Evolutionary conservation across 2,113 vertebrate genomes (phyloP).

Genomic region (Chionis minor): DNA sequence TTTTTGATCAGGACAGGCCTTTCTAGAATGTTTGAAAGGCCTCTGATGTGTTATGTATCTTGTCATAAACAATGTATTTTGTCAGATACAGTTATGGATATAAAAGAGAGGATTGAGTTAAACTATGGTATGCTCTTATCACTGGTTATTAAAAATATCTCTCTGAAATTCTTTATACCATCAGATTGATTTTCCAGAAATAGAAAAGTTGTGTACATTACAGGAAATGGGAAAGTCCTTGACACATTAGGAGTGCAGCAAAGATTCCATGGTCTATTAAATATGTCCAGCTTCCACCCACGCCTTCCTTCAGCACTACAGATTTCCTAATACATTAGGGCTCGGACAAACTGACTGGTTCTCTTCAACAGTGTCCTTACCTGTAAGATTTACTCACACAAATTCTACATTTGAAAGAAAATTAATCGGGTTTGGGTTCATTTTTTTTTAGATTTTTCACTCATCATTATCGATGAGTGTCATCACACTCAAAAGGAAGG

Average conservation of each 20-base stretch:
- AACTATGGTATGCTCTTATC: neutral
- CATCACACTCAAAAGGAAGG: conserved; percentile 94
- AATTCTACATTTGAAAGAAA: neutral
- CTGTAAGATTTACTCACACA: neutral
- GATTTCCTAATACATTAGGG: neutral
- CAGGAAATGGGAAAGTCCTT: neutral
- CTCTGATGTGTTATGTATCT: neutral
- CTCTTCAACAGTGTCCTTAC: neutral
- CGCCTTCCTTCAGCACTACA: neutral
- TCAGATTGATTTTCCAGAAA: neutral
- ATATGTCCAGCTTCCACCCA: neutral
- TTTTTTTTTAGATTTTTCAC: conserved; percentile 82
- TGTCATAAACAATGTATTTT: neutral
- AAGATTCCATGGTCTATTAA: neutral
- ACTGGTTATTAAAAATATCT: neutral
- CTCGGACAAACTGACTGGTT: neutral
- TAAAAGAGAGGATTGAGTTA: neutral
- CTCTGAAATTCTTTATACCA: neutral
- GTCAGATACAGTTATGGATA: neutral
- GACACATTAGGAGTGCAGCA: neutral
- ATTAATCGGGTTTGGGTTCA: neutral
- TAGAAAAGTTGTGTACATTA: neutral
- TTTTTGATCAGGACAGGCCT: neutral
- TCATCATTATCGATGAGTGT: conserved; percentile 95
- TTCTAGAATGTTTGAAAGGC: neutral